Percentiles rank a stretch among this genome's conserved stretches.
These are phyloP conservation scores for Rafetus swinhoei DNA, from an alignment of 2,113 vertebrate species.

Conservation along the genomic window DNA sequence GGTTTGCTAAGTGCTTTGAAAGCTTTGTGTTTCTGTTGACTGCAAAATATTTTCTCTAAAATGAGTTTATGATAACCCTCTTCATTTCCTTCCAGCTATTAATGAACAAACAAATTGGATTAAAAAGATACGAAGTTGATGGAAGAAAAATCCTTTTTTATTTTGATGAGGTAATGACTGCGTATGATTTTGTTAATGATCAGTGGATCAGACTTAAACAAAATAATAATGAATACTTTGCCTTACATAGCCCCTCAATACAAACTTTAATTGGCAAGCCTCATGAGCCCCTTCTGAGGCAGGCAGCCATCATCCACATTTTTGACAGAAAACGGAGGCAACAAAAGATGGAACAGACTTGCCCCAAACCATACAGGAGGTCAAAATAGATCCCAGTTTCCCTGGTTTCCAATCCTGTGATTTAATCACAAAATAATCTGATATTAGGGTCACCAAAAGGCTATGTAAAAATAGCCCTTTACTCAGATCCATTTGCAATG, in stretches of 20 bases:
- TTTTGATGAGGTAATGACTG: conserved; percentile 89
- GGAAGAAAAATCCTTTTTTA: conserved; percentile 92
- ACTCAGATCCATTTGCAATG: background rate
- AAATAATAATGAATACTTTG: background rate
- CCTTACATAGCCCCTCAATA: background rate
- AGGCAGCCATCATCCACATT: background rate
- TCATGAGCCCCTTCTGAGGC: background rate
- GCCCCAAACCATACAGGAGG: background rate
- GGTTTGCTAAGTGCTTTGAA: background rate
- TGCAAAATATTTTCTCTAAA: background rate
- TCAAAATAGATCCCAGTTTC: background rate
- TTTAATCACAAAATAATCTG: background rate
- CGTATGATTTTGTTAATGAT: background rate
- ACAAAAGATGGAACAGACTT: background rate
- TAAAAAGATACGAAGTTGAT: conserved; percentile 91
- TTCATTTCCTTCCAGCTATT: conserved; percentile 77
- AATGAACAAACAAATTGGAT: conserved; percentile 88
- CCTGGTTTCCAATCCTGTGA: background rate
- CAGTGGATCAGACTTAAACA: background rate
- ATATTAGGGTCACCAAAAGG: rapidly evolving
- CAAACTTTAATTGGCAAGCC: background rate
- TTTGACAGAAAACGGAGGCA: background rate
- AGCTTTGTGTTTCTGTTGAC: background rate
- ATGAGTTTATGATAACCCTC: background rate
- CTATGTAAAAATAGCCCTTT: background rate